A percentile compares a stretch with the other conserved stretches of the same genome.
Evolutionary conservation across 1,140 invertebrate species (phyloP).

Genomic region (Gryon sp.): DNA sequence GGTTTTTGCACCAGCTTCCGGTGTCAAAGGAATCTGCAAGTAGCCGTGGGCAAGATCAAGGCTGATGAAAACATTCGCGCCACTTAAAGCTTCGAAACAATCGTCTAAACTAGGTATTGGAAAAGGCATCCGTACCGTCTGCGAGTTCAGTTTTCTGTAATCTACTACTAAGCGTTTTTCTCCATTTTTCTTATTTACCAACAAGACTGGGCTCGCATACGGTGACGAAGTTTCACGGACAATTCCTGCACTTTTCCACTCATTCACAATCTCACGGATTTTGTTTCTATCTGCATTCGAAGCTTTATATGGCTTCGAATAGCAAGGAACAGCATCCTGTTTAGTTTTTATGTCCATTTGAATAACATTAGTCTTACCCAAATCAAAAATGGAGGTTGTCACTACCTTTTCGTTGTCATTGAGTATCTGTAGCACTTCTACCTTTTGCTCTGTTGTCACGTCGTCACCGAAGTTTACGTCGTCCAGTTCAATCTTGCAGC

Average conservation of each 20-base stretch:
- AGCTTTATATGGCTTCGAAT: slow-evolving; percentile 1
- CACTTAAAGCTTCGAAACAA: too few species aligned
- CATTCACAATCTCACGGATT: background rate
- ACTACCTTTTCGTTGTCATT: background rate
- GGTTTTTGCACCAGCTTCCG: too few species aligned
- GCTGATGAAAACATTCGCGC: too few species aligned
- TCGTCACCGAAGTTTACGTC: background rate
- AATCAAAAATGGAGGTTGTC: background rate
- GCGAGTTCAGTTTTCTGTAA: too few species aligned
- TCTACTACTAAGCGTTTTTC: too few species aligned
- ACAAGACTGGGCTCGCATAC: background rate
- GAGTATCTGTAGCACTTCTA: background rate
- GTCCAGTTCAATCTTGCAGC: background rate
- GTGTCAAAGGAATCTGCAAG: too few species aligned
- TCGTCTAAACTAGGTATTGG: too few species aligned
- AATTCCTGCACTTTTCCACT: slow-evolving; percentile 2
- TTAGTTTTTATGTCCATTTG: slow-evolving; percentile 27
- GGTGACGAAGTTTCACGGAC: slow-evolving; percentile 2
- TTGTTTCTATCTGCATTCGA: background rate
- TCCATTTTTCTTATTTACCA: background rate
- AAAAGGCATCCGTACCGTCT: too few species aligned
- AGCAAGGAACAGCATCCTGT: background rate
- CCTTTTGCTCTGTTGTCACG: background rate
- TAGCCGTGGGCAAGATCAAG: too few species aligned
- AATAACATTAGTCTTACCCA: slow-evolving; percentile 1